These are phyloP conservation scores for Lepidurus arcticus DNA, from an alignment of 1,140 invertebrate genomes.

Conservation along the genomic window DNA sequence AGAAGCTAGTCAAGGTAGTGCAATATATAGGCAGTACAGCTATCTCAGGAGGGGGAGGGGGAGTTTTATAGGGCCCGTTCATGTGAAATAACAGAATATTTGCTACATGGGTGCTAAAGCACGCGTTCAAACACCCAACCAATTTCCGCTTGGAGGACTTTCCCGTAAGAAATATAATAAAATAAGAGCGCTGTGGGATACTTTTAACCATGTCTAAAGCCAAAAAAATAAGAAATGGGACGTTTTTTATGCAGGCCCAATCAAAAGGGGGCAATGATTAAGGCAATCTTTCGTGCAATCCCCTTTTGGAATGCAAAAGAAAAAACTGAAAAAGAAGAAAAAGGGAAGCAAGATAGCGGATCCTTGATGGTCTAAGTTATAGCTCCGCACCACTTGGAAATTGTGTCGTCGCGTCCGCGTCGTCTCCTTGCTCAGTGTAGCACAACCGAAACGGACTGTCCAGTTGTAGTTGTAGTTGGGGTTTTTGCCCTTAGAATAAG, in stretches of 20 bases:
- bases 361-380: neutral
- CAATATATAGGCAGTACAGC: no score
- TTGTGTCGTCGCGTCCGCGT: neutral
- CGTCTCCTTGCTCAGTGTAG: neutral
- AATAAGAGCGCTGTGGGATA: slow-evolving; percentile 2
- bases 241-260: neutral
- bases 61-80: neutral
- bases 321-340: neutral
- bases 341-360: neutral
- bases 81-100: slow-evolving; percentile 16
- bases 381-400: neutral
- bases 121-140: slow-evolving; percentile 18
- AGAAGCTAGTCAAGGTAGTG: no score
- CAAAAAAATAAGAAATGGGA: neutral
- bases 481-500: neutral
- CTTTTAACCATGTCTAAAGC: neutral
- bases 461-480: neutral
- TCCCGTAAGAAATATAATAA: neutral
- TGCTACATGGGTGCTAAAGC: slow-evolving; percentile 8
- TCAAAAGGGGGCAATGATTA: neutral
- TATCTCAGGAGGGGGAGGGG: neutral
- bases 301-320: neutral
- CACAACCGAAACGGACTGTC: neutral
- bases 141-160: slow-evolving; percentile 10
- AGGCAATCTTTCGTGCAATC: neutral